A percentile compares a stretch with the other conserved stretches of the same genome.
phyloP scores from a whole-genome alignment of 2,797 vertebrate genomes.

The Pelobates cultripes region DNA sequence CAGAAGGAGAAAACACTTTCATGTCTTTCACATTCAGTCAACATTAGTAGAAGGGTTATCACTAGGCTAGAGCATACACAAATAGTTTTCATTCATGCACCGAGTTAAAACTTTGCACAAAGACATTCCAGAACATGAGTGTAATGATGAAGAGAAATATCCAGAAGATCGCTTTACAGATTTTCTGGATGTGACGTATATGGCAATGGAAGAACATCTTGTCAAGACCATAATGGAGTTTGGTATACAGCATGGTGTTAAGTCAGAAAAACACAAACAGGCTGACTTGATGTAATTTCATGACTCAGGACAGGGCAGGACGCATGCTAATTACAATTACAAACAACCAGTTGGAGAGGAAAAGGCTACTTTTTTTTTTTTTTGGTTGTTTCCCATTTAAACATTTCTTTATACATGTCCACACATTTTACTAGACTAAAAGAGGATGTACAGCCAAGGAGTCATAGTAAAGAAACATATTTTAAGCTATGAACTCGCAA shows the following conservation, averaged over 20 bases:
- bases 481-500: conserved; percentile 47
- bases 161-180: conserved; percentile 54
- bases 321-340: conserved; percentile 63
- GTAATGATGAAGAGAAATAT: conserved; percentile 67
- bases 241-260: conserved; percentile 35
- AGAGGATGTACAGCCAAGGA: conserved; percentile 51
- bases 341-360: conserved; percentile 58
- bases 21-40: conserved; percentile 69
- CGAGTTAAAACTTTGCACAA: conserved; percentile 90
- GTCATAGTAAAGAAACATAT: conserved; percentile 57
- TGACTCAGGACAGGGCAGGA: conserved; percentile 34
- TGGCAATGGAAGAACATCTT: conserved; percentile 44
- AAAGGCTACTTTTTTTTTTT: conserved; percentile 51
- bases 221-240: conserved; percentile 51
- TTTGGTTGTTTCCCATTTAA: conserved; percentile 37
- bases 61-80: conserved; percentile 86
- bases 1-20: conserved; percentile 57
- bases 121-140: conserved; percentile 87
- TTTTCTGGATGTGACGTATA: conserved; percentile 56
- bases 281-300: conserved; percentile 43
- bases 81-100: conserved; percentile 95
- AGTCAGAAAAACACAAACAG: conserved; percentile 60
- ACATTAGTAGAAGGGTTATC: conserved; percentile 64
- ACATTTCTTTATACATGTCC: conserved; percentile 56
- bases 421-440: conserved; percentile 46